Evolutionary conservation across 1,140 invertebrate genomes (phyloP).

Genomic region (Eriocheir sinensis): DNA sequence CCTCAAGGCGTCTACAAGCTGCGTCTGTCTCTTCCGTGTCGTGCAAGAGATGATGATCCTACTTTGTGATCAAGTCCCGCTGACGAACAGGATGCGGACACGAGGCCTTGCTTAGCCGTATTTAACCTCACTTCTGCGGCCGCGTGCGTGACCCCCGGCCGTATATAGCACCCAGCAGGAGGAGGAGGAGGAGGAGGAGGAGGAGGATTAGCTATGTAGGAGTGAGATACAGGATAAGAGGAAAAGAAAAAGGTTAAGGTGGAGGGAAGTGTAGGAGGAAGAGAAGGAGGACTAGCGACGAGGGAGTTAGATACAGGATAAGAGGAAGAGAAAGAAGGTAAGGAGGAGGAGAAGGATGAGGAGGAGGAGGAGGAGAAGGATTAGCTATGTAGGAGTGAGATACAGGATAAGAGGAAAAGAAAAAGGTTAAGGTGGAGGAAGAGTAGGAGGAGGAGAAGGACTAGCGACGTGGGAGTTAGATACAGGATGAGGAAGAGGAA

Average conservation of each 20-base stretch:
- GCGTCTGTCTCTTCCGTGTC: not conserved
- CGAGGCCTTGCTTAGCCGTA: not conserved
- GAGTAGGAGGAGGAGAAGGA: slow-evolving; percentile 4
- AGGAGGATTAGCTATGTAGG: not conserved
- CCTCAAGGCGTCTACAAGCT: too few species aligned
- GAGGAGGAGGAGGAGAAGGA: not conserved
- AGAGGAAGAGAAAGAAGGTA: not conserved
- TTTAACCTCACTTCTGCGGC: not conserved
- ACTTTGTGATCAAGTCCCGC: slow-evolving; percentile 1
- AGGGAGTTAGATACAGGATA: not conserved
- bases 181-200: not conserved
- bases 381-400: not conserved
- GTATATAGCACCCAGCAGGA: not conserved
- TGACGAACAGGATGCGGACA: not conserved
- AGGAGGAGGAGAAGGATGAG: too few species aligned
- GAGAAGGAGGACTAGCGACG: not conserved
- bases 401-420: not conserved
- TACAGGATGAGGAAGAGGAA: not conserved
- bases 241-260: not conserved
- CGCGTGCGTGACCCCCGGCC: not conserved
- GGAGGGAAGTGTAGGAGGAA: not conserved
- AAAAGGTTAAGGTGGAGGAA: not conserved
- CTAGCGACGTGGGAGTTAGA: not conserved
- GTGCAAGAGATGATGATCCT: not conserved
- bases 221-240: not conserved